These are phyloP conservation scores for Oreotrochilus melanogaster DNA, from an alignment of 2,113 vertebrate genomes.

Conservation along the genomic window DNA sequence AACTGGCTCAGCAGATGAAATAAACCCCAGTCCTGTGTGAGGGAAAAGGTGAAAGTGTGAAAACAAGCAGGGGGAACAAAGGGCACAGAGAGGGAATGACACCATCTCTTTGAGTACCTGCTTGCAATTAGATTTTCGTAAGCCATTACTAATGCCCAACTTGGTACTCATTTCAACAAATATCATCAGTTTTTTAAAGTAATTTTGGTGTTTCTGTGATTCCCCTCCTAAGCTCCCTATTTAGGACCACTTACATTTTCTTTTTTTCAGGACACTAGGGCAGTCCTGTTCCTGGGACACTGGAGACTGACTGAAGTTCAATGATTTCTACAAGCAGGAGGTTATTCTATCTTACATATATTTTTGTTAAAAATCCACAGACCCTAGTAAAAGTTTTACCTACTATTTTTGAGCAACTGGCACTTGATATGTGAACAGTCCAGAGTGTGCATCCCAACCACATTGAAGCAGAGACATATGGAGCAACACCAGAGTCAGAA, in stretches of 20 bases:
- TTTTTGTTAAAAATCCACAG: neutral
- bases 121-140: neutral
- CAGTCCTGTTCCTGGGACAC: neutral
- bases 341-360: neutral
- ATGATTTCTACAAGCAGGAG: neutral
- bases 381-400: neutral
- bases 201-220: neutral
- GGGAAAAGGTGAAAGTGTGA: neutral
- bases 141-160: neutral
- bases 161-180: neutral
- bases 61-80: neutral
- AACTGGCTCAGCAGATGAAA: neutral
- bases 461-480: neutral
- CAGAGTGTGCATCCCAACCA: accelerated
- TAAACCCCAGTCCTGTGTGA: neutral
- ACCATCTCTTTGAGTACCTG: neutral
- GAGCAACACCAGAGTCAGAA: neutral
- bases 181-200: neutral
- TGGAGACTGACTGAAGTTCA: neutral
- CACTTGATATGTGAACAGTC: neutral
- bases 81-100: neutral
- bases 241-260: neutral
- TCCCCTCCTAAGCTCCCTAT: neutral
- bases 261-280: neutral
- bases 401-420: neutral